A percentile compares a stretch with the other conserved stretches of the same genome.
These are phyloP conservation scores for Sarcophaga rosellei DNA, from an alignment of 2,888 invertebrate genomes.

Conservation along the genomic window DNA sequence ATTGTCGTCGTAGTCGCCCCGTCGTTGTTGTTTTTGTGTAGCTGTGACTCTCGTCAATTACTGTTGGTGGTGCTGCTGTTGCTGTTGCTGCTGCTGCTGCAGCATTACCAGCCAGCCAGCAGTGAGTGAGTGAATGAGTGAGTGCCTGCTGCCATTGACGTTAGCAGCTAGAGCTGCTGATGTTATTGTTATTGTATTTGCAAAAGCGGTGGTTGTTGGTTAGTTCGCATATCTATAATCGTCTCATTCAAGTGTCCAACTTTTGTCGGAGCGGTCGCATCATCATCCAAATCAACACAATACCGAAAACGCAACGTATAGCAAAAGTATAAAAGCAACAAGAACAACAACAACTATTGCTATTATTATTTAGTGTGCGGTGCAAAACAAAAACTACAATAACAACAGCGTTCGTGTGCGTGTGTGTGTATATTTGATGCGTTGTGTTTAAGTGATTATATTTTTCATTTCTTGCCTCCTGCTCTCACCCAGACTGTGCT, in stretches of 20 bases:
- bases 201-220: constrained; percentile 66
- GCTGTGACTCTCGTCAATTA: constrained; percentile 18
- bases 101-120: constrained; percentile 23
- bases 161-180: constrained; percentile 28
- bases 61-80: constrained; percentile 43
- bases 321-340: constrained; percentile 40
- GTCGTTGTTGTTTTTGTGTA: constrained; percentile 8
- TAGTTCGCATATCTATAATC: constrained; percentile 76
- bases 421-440: neutral
- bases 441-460: neutral
- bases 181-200: constrained; percentile 67
- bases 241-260: constrained; percentile 80
- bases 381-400: constrained; percentile 5
- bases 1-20: constrained; percentile 27
- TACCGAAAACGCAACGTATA: constrained; percentile 68
- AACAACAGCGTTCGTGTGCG: neutral
- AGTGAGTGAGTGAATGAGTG: neutral
- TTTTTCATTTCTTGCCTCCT: neutral
- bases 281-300: constrained; percentile 67
- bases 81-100: constrained; percentile 36
- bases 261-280: constrained; percentile 79
- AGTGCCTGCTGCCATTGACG: constrained; percentile 42
- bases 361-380: constrained; percentile 13
- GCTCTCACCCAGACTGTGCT: constrained; percentile 14
- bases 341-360: constrained; percentile 15